Base-by-base conservation (phyloP, 1,140 invertebrate species). In the Solenopsis fugax region DNA sequence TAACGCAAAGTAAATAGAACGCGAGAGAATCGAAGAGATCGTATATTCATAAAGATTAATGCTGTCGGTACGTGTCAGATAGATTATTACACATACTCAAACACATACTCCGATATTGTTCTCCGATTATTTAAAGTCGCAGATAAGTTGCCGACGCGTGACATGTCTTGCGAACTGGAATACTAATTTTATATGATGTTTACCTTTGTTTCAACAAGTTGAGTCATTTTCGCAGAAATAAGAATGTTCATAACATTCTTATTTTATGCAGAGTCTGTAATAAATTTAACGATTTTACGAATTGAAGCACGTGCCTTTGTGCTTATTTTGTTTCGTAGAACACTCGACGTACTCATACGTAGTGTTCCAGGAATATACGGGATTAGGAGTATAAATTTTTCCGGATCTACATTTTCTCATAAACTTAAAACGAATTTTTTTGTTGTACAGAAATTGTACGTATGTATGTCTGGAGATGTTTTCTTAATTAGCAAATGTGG, bases 241-340 rank as follows among this genome's bases (percentile, higher is more conserved):
- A n/a, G n/a, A n/a, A 0, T 65, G 45, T 65, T 48, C 24, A 12
- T 18, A 58, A 45, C 21, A 24, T 45, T 24, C 16, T 9, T 45
- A 9, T 58, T 76, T 45, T 16, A 21, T 41, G 13, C 4, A 45
- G 2, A 45, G 2, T 21, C 6, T 41, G 50, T 54, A 1, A 16
- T 21, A 54, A 21, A 58, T 73, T 73, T n/a, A 41, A 5, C 34
- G 16, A 48, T 24, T 64, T 37, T 50, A 12, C 2, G n/a, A 48
- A 69, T 69, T 69, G 3, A 3, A 69, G 41, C 9, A 6, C 1
- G 18, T 2, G 3, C 6, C 2, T 48, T 69, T 50, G 48, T n/a
- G 34, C 24, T 69, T 69, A 48, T 69, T 69, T 69, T 69, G 6
- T 3, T n/a, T 24, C 6, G n/a, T 69, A 48, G 48, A 69, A 69